Conservation (phyloP, 2,797 vertebrate species). For the Gymnodraco acuticeps region DNA sequence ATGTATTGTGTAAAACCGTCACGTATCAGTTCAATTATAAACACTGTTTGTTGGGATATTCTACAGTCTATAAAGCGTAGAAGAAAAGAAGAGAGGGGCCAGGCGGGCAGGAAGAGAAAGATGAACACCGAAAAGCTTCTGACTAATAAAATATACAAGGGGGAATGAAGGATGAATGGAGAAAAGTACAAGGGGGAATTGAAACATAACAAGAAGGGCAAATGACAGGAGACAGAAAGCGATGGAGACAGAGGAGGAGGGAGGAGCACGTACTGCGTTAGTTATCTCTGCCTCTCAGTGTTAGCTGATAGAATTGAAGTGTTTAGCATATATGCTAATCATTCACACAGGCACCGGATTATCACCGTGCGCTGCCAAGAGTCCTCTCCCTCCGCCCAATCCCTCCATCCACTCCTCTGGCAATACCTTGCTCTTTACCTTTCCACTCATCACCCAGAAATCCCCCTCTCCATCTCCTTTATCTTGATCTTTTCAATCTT, state of each 20-base stretch:
- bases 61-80: neutral
- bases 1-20: too few species aligned
- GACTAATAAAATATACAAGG: neutral
- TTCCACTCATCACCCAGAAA: slow-evolving; percentile 24
- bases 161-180: neutral
- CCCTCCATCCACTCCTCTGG: slow-evolving; percentile 54
- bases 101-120: neutral
- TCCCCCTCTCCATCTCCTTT: slow-evolving; percentile 8
- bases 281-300: slow-evolving; percentile 80
- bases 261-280: slow-evolving; percentile 46
- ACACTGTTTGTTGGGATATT: neutral
- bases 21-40: too few species aligned
- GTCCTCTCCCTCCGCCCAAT: slow-evolving; percentile 50
- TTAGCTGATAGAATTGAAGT: slow-evolving; percentile 95
- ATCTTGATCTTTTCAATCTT: neutral
- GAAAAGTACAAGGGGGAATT: neutral
- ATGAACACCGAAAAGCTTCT: neutral
- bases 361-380: slow-evolving; percentile 72
- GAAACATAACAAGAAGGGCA: slow-evolving; percentile 19
- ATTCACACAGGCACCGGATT: slow-evolving; percentile 75
- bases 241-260: slow-evolving; percentile 38
- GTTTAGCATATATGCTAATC: slow-evolving; percentile 89
- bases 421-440: slow-evolving; percentile 55
- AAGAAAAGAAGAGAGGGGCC: neutral
- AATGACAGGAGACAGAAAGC: slow-evolving; percentile 28